Evolutionary conservation across 2,888 invertebrate species (phyloP).

Genomic region (Hylaea fasciaria): DNA sequence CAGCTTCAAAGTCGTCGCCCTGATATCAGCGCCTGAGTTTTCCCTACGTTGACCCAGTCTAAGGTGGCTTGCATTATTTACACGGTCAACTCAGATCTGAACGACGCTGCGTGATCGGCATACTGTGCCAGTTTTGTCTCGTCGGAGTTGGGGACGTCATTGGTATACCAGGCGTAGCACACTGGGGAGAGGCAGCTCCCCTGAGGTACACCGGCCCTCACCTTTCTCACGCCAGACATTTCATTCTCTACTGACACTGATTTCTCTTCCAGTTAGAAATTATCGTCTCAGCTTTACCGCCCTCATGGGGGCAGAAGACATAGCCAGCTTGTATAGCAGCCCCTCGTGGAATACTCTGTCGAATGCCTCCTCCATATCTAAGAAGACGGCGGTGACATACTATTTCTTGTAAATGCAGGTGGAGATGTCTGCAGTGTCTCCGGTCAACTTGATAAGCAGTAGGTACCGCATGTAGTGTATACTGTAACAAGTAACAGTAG

Average conservation of each 20-base stretch:
- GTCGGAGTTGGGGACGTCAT: constrained; percentile 32
- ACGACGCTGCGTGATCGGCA: constrained; percentile 33
- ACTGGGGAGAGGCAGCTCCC: constrained; percentile 35
- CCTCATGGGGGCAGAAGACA: constrained; percentile 19
- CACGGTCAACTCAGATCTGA: constrained; percentile 1
- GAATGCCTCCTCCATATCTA: constrained; percentile 44
- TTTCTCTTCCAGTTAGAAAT: constrained; percentile 27
- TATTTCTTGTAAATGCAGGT: constrained; percentile 34
- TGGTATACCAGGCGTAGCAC: constrained; percentile 36
- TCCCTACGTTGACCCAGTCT: constrained; percentile 1
- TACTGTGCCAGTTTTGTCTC: constrained; percentile 36
- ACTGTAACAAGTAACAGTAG: too few species aligned
- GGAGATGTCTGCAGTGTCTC: too few species aligned
- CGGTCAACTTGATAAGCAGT: too few species aligned
- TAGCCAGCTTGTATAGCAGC: constrained; percentile 43
- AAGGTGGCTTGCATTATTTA: constrained; percentile 13
- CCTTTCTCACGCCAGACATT: too few species aligned
- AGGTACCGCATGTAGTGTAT: too few species aligned
- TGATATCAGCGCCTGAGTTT: constrained; percentile 7
- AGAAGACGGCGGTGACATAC: constrained; percentile 38
- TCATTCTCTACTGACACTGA: background rate
- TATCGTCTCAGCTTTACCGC: constrained; percentile 29
- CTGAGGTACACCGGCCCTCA: background rate
- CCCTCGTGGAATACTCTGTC: constrained; percentile 52
- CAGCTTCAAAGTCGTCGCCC: constrained; percentile 2